phyloP scores from a whole-genome alignment of 1,140 invertebrate genomes.

The Drosophila nasuta region DNA sequence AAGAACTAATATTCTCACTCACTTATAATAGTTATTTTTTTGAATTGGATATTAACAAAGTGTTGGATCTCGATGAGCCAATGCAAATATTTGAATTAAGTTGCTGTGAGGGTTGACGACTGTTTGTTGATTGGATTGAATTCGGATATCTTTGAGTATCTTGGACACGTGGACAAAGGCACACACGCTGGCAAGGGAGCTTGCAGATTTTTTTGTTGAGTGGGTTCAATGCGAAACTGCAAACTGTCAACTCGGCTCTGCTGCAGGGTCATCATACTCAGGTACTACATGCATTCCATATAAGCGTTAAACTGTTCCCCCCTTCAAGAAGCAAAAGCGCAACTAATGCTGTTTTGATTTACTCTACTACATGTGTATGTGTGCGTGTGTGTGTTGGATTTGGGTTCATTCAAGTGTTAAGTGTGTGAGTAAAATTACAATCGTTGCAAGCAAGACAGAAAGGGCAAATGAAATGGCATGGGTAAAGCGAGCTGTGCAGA shows the following conservation, averaged over 20 bases:
- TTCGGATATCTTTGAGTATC: not conserved
- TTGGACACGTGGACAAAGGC: not conserved
- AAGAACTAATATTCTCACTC: no score
- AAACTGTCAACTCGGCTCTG: conserved; percentile 23
- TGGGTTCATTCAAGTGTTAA: conserved; percentile 36
- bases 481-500: conserved; percentile 2
- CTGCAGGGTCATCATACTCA: conserved; percentile 9
- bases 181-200: no score
- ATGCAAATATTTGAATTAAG: no score
- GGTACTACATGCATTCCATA: not conserved
- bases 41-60: no score
- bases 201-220: not conserved
- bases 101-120: no score
- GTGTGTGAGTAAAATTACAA: conserved; percentile 43
- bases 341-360: conserved; percentile 71
- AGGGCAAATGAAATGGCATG: not conserved
- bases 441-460: conserved; percentile 6
- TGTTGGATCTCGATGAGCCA: no score
- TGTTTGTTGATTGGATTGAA: conserved; percentile 3
- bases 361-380: conserved; percentile 17
- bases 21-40: no score
- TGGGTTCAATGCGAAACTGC: conserved; percentile 20
- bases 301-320: conserved; percentile 14
- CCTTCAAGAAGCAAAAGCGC: conserved; percentile 56
- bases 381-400: conserved; percentile 3